Evolutionary conservation across 1,140 invertebrate species (phyloP).

Genomic region (Zeugodacus cucurbitae): DNA sequence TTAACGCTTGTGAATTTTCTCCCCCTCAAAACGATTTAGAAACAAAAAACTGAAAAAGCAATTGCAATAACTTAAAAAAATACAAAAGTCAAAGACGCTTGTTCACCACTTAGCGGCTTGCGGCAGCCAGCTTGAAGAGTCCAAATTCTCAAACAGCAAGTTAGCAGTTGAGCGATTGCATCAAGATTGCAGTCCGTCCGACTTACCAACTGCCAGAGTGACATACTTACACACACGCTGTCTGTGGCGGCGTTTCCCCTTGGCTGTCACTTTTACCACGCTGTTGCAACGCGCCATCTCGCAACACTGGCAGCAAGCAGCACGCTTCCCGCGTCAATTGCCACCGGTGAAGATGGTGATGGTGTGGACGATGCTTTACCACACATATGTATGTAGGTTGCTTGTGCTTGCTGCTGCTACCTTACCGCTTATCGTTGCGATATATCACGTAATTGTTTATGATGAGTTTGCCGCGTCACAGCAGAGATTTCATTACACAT

Average conservation of each 20-base stretch:
- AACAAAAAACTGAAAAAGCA: background rate
- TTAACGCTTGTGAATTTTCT: background rate
- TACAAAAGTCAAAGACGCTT: background rate
- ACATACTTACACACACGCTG: background rate
- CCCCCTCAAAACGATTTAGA: background rate
- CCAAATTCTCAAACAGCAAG: background rate
- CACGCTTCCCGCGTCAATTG: constrained; percentile 21
- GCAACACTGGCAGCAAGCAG: background rate
- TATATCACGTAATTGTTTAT: constrained; percentile 22
- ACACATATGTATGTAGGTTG: background rate
- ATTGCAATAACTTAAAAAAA: background rate
- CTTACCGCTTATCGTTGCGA: constrained; percentile 3
- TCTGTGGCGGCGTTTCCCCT: no score
- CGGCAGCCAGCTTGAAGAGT: background rate
- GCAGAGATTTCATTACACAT: constrained; percentile 4
- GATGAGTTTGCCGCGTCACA: constrained; percentile 24
- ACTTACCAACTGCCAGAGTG: background rate
- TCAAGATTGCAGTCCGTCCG: background rate
- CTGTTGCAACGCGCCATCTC: background rate
- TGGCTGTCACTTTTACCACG: background rate
- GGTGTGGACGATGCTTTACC: background rate
- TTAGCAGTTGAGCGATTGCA: background rate
- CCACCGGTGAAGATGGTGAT: background rate
- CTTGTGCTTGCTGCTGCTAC: background rate
- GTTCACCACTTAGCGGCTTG: background rate